These are phyloP conservation scores for Zootermopsis nevadensis DNA, from an alignment of 2,888 invertebrate species.

Conservation along the genomic window DNA sequence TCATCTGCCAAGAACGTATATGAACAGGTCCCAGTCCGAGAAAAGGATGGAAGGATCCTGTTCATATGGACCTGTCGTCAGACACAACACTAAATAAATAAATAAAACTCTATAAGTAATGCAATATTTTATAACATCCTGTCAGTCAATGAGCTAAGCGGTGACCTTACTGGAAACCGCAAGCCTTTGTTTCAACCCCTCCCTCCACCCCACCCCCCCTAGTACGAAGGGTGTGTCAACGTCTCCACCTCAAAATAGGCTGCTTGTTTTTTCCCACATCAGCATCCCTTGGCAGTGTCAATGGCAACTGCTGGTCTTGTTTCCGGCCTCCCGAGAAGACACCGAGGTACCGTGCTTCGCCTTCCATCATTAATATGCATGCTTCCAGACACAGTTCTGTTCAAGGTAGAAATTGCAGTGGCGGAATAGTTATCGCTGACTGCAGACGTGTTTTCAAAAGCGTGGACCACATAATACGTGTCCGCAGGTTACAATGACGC, in stretches of 20 bases:
- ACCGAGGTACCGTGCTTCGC: neutral
- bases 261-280: neutral
- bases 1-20: too few relatives aligned
- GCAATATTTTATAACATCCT: too few relatives aligned
- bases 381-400: neutral
- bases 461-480: too few relatives aligned
- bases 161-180: neutral
- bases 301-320: slow-evolving; percentile 23
- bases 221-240: neutral
- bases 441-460: too few relatives aligned
- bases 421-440: slow-evolving; percentile 4
- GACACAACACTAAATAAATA: too few relatives aligned
- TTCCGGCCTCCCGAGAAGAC: neutral
- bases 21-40: too few relatives aligned
- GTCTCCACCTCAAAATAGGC: neutral
- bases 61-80: too few relatives aligned
- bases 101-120: too few relatives aligned
- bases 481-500: too few relatives aligned
- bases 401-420: slow-evolving; percentile 18
- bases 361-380: slow-evolving; percentile 42
- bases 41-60: too few relatives aligned
- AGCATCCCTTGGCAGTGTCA: slow-evolving; percentile 6
- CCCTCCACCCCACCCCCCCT: neutral
- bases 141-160: too few relatives aligned
- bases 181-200: neutral